Evolutionary conservation across 1,140 invertebrate genomes (phyloP).

Genomic region (Phthorimaea operculella): DNA sequence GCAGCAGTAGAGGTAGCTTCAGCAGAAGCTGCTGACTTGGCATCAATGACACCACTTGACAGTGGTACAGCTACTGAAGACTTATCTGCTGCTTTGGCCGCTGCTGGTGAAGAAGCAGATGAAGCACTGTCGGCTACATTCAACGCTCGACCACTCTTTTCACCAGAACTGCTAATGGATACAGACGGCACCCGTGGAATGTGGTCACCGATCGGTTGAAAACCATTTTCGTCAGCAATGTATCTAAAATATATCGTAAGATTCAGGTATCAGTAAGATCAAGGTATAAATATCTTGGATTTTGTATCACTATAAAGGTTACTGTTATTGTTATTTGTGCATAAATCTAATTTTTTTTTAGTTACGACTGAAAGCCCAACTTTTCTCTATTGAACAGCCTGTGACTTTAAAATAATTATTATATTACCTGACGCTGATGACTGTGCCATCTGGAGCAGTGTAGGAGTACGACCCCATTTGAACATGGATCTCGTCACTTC

Average conservation of each 20-base stretch:
- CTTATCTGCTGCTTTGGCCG: neutral
- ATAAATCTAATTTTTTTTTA: too few relatives aligned
- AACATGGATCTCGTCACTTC: conserved; percentile 68
- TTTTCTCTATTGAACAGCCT: too few relatives aligned
- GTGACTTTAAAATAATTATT: too few relatives aligned
- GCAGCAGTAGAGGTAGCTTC: neutral
- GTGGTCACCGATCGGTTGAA: conserved; percentile 77
- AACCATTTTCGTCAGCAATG: conserved; percentile 83
- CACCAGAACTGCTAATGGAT: conserved; percentile 45
- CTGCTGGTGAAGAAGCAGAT: conserved; percentile 21
- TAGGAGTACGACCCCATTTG: conserved; percentile 74
- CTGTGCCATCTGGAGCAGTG: conserved; percentile 71
- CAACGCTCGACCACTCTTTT: conserved; percentile 37
- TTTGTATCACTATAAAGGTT: too few relatives aligned
- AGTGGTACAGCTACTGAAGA: neutral
- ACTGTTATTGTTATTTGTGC: too few relatives aligned
- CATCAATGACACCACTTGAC: neutral
- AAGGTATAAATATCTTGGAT: too few relatives aligned
- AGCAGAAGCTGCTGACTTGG: neutral
- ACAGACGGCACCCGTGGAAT: conserved; percentile 66
- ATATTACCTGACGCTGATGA: conserved; percentile 65
- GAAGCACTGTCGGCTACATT: conserved; percentile 23
- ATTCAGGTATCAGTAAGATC: too few relatives aligned
- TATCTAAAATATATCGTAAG: conserved; percentile 71
- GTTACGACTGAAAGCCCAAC: too few relatives aligned